A percentile compares a stretch with the other conserved stretches of the same genome.
Conservation (phyloP, 2,888 invertebrate species). For the Agrochola litura region DNA sequence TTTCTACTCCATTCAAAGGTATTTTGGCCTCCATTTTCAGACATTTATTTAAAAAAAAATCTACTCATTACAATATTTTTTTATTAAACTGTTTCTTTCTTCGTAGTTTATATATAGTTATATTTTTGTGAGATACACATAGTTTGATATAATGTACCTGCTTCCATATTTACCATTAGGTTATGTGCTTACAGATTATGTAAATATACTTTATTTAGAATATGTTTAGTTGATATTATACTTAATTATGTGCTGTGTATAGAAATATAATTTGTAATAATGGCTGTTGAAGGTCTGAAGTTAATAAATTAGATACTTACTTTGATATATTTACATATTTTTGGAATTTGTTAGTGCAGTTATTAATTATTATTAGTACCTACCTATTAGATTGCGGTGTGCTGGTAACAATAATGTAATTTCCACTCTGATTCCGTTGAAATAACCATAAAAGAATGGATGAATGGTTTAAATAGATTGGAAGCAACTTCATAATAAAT, state of each 20-base stretch:
- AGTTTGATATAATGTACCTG: constrained; percentile 37
- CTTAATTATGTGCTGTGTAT: constrained; percentile 30
- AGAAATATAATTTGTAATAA: constrained; percentile 37
- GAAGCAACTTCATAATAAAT: background rate
- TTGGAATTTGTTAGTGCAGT: constrained; percentile 31
- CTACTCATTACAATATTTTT: background rate
- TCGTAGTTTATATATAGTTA: constrained; percentile 2
- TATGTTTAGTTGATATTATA: constrained; percentile 38
- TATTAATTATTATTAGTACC: constrained; percentile 5
- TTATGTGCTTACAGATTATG: constrained; percentile 35
- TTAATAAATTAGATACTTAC: constrained; percentile 15
- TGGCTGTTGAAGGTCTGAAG: constrained; percentile 5
- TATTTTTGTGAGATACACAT: background rate
- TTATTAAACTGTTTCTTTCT: background rate
- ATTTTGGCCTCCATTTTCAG: background rate
- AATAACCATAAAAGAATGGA: constrained; percentile 1
- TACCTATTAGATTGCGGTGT: constrained; percentile 12
- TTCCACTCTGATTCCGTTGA: background rate
- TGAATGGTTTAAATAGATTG: too few species aligned
- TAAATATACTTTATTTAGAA: constrained; percentile 43
- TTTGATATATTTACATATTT: constrained; percentile 38
- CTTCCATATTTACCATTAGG: constrained; percentile 30
- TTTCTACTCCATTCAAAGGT: background rate
- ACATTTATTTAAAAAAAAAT: background rate
- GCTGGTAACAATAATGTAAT: constrained; percentile 6